These are phyloP conservation scores for Papilio demoleus DNA, from an alignment of 2,888 invertebrate species.

Conservation along the genomic window DNA sequence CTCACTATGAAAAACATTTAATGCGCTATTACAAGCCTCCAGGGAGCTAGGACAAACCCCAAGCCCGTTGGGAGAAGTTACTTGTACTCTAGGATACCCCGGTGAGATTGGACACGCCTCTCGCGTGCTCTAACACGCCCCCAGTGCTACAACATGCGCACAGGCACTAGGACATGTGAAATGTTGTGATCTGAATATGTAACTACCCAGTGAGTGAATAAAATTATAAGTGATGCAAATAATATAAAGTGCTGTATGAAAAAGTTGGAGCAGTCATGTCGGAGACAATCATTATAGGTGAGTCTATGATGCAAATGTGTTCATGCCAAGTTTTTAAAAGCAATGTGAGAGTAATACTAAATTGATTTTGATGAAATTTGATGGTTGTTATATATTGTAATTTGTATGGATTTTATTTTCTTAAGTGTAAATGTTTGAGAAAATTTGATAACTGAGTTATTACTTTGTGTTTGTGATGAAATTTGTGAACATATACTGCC, in stretches of 20 bases:
- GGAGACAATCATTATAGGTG: not conserved
- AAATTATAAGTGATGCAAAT: not conserved
- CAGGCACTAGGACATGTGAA: not conserved
- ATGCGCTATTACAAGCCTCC: no score
- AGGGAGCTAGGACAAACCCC: no score
- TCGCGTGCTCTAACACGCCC: no score
- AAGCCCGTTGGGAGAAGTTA: no score
- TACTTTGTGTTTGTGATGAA: not conserved
- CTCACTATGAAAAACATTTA: no score
- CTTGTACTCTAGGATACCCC: no score
- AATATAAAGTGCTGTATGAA: not conserved
- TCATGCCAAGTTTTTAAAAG: slow-evolving; percentile 1
- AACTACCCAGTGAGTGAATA: no score
- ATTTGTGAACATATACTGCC: not conserved
- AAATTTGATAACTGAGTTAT: not conserved
- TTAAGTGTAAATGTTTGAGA: slow-evolving; percentile 7
- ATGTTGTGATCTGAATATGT: slow-evolving; percentile 3
- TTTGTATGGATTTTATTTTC: slow-evolving; percentile 12
- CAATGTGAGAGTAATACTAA: not conserved
- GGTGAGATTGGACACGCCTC: no score
- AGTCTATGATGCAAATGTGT: not conserved
- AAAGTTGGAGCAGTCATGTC: not conserved
- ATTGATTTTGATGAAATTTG: slow-evolving; percentile 2
- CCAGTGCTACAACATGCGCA: no score
- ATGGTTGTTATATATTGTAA: slow-evolving; percentile 18